phyloP scores from a whole-genome alignment of 2,888 invertebrate genomes.

The Tenthredo notha region DNA sequence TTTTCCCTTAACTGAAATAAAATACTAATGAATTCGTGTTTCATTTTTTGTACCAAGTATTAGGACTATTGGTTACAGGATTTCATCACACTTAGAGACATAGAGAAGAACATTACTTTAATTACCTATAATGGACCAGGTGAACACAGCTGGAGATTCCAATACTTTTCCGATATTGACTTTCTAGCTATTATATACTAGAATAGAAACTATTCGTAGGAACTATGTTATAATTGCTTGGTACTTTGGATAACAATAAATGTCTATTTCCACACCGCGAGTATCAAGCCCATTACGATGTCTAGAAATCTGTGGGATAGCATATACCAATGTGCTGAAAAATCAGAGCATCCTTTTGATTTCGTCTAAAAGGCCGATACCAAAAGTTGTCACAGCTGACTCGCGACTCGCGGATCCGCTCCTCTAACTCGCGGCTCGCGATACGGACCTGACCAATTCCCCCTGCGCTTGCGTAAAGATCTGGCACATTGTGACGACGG shows the following conservation, averaged over 20 bases:
- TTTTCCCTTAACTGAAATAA: not conserved
- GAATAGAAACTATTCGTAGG: too few species aligned
- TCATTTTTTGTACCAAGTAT: not conserved
- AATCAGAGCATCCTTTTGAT: not conserved
- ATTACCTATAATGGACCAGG: too few species aligned
- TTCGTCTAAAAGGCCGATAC: not conserved
- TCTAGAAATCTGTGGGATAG: not conserved
- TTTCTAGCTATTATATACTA: too few species aligned
- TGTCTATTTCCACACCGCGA: not conserved
- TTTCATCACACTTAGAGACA: not conserved
- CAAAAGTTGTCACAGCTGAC: not conserved
- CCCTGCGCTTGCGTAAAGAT: constrained; percentile 20
- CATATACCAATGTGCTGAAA: not conserved
- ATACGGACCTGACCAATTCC: constrained; percentile 1
- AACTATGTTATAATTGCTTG: too few species aligned
- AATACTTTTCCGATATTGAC: not conserved
- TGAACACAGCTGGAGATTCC: not conserved
- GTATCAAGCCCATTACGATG: not conserved
- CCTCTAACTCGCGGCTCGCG: not conserved
- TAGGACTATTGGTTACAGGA: not conserved
- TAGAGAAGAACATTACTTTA: too few species aligned
- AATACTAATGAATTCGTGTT: not conserved
- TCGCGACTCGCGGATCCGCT: not conserved
- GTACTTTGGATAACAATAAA: too few species aligned
- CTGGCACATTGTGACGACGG: constrained; percentile 26